Conservation (phyloP, 1,140 invertebrate genomes). For the Caenorhabditis briggsae region DNA sequence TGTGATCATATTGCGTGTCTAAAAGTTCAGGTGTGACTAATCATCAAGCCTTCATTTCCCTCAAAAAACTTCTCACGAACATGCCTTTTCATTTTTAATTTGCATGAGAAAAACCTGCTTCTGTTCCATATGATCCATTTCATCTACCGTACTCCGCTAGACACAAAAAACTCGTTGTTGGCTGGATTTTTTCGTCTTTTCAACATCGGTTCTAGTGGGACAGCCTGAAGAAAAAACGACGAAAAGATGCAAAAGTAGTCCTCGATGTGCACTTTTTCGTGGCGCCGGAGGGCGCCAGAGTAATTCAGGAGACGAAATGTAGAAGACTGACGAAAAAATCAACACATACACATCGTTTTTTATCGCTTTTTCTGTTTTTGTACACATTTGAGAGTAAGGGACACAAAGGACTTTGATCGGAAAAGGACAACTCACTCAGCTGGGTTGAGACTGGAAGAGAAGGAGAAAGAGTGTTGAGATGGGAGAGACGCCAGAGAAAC, state of each 20-base stretch:
- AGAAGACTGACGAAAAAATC: constrained; percentile 17
- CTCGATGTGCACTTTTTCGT: constrained; percentile 27
- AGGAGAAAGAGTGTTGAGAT: not conserved
- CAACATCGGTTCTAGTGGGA: not conserved
- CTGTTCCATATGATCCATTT: not conserved
- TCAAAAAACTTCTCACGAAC: not conserved
- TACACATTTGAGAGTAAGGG: not conserved
- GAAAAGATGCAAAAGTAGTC: constrained; percentile 31
- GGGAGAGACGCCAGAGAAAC: not conserved
- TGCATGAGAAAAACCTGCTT: constrained; percentile 33
- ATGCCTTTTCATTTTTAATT: not conserved
- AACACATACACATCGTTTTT: constrained; percentile 6
- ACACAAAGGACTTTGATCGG: constrained; percentile 36
- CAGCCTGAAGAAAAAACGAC: not conserved
- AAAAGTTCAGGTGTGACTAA: constrained; percentile 22
- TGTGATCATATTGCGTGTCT: not conserved
- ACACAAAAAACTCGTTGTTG: constrained; percentile 28
- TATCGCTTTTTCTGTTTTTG: constrained; percentile 3
- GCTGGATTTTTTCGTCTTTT: not conserved
- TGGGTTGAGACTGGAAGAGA: constrained; percentile 1
- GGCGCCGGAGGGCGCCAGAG: not conserved
- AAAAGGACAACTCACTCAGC: constrained; percentile 51
- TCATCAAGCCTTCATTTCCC: not conserved
- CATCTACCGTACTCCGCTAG: constrained; percentile 10
- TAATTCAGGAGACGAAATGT: not conserved